phyloP scores from a whole-genome alignment of 2,113 vertebrate species.

The Pituophis catenifer region DNA sequence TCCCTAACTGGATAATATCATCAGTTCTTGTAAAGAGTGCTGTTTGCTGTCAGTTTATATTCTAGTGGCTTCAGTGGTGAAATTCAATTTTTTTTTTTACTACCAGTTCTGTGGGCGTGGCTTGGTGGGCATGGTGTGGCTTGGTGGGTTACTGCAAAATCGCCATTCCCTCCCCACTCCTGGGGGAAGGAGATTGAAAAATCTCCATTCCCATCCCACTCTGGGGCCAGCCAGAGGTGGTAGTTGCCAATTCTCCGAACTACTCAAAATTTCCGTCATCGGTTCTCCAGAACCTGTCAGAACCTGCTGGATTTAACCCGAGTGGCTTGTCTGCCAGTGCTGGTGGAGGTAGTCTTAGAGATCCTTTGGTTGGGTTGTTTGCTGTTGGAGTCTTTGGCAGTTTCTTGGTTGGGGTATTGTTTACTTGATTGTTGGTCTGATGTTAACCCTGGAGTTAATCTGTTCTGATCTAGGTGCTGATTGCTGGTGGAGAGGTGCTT shows the following conservation, averaged over 20 bases:
- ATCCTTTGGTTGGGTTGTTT: not conserved
- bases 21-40: not conserved
- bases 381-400: not conserved
- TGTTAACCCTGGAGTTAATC: not conserved
- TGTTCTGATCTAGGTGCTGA: not conserved
- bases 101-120: too few relatives aligned
- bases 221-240: too few relatives aligned
- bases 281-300: too few relatives aligned
- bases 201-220: too few relatives aligned
- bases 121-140: too few relatives aligned
- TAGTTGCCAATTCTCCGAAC: too few relatives aligned
- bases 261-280: too few relatives aligned
- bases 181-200: too few relatives aligned
- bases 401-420: not conserved
- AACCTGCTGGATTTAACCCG: too few relatives aligned
- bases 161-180: too few relatives aligned
- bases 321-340: not conserved
- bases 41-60: not conserved
- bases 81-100: too few relatives aligned
- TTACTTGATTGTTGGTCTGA: not conserved
- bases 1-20: not conserved
- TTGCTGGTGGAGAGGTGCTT: not conserved
- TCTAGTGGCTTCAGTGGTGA: not conserved
- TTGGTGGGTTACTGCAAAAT: too few relatives aligned
- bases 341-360: not conserved